A percentile compares a stretch with the other conserved stretches of the same genome.
Evolutionary conservation across 2,888 invertebrate genomes (phyloP).

Genomic region (Neocrepidodera transversa): DNA sequence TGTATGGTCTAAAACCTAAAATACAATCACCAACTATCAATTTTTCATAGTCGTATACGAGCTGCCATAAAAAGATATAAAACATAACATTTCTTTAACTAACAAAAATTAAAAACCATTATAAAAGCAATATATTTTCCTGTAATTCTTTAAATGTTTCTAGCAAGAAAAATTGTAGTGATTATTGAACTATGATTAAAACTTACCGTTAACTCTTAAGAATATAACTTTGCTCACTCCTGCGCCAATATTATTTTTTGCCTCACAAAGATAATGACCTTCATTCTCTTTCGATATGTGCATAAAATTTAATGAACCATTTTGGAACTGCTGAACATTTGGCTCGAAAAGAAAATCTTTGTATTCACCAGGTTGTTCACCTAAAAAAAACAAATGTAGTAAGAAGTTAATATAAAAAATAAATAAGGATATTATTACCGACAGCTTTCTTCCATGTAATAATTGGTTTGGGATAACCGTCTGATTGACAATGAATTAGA

Average conservation of each 20-base stretch:
- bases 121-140: too few relatives aligned
- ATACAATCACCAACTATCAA: too few relatives aligned
- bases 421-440: too few relatives aligned
- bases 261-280: slow-evolving; percentile 91
- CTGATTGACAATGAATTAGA: slow-evolving; percentile 86
- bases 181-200: too few relatives aligned
- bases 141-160: too few relatives aligned
- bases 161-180: too few relatives aligned
- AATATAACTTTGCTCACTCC: slow-evolving; percentile 92
- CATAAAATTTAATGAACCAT: slow-evolving; percentile 84
- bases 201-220: slow-evolving; percentile 88
- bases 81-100: too few relatives aligned
- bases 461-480: slow-evolving; percentile 88
- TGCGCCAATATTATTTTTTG: slow-evolving; percentile 90
- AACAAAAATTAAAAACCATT: too few relatives aligned
- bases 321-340: slow-evolving; percentile 77
- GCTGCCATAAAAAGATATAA: too few relatives aligned
- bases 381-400: slow-evolving; percentile 57
- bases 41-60: too few relatives aligned
- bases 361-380: slow-evolving; percentile 76
- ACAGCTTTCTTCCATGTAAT: slow-evolving; percentile 91
- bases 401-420: too few relatives aligned
- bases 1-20: too few relatives aligned
- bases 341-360: slow-evolving; percentile 84
- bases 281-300: slow-evolving; percentile 86